Evolutionary conservation across 2,113 vertebrate genomes (phyloP), one percentile per base, ranked within the genome.

Genomic region (Ceratotherium simum): DNA sequence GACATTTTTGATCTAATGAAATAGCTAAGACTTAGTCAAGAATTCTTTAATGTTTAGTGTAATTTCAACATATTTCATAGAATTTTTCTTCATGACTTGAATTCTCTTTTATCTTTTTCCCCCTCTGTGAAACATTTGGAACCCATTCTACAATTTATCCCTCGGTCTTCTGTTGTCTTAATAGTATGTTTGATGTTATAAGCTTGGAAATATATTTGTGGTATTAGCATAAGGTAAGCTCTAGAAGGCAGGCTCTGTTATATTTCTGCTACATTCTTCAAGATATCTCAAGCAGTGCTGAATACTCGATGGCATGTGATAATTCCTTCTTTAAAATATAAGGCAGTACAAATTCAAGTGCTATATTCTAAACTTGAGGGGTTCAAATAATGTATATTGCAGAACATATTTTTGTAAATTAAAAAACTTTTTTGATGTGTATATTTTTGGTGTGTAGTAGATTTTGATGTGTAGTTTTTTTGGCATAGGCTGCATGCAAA

Each of bases 41-140:
- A 67, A 67, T 65, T 95, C 56, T 72, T 89, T 80, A 93, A 76
- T 46, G 51, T 39, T 92, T 88, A 69, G 33, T 54, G 75, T 84
- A 91, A 75, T 67, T 65, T 5, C 16, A 86, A 82, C 36, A 14
- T 31, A 93, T 72, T 72, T 95, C 20, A 81, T 36, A 91, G 48
- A 84, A 6, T 89, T 10, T 83, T 95, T 94, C 42, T 85, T 48
- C 16, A 69, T 33, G 89, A 46, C 10, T 73, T 42, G n/a, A 90
- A 76, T 83, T 92, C 3, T 83, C 21, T 86, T 89, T 97, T 93
- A 87, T 95, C 72, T 78, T 65, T 70, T 51, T 10, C 2, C 9
- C 3, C 0, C 9, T 31, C 42, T 80, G 36, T 65, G 79, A 93
- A 91, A 76, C 8, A 69, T 89, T 83, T 96, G 78, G 60, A 89